Conservation (phyloP, 1,140 invertebrate species). For the Sycobia sp. region DNA sequence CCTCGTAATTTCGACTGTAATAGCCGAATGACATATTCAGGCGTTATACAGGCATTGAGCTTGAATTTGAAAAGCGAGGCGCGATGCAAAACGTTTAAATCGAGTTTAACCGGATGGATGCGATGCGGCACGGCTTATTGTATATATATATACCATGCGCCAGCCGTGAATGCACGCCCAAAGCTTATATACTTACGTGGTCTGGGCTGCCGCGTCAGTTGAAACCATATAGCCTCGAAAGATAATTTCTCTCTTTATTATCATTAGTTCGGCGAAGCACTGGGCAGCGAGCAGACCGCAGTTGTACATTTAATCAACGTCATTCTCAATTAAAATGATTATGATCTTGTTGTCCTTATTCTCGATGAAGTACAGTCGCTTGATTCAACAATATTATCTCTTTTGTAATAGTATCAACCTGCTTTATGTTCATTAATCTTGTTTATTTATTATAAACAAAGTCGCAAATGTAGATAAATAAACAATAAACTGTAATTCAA, state of each 20-base stretch:
- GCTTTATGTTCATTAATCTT: too few relatives aligned
- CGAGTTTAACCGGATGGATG: constrained; percentile 6
- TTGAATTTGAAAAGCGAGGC: constrained; percentile 6
- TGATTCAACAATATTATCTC: too few relatives aligned
- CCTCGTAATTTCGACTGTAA: too few relatives aligned
- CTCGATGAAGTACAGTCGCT: too few relatives aligned
- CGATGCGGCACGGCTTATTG: background rate
- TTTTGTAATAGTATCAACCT: too few relatives aligned
- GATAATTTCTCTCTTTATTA: constrained; percentile 17
- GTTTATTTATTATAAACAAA: too few relatives aligned
- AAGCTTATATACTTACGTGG: constrained; percentile 18
- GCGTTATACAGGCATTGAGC: too few relatives aligned
- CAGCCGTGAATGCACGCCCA: background rate
- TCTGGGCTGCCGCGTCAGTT: constrained; percentile 11
- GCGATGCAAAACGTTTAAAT: constrained; percentile 6
- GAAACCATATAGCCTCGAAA: constrained; percentile 2
- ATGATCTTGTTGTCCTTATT: too few relatives aligned
- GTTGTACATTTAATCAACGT: constrained; percentile 11
- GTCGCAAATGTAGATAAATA: too few relatives aligned
- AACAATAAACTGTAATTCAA: too few relatives aligned
- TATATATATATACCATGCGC: constrained; percentile 9
- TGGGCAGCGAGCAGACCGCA: constrained; percentile 3
- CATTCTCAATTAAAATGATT: background rate
- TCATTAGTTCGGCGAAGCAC: constrained; percentile 16
- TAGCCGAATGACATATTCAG: too few relatives aligned